Conservation (phyloP, 1,140 invertebrate species). For the Diorhabda carinulata region DNA sequence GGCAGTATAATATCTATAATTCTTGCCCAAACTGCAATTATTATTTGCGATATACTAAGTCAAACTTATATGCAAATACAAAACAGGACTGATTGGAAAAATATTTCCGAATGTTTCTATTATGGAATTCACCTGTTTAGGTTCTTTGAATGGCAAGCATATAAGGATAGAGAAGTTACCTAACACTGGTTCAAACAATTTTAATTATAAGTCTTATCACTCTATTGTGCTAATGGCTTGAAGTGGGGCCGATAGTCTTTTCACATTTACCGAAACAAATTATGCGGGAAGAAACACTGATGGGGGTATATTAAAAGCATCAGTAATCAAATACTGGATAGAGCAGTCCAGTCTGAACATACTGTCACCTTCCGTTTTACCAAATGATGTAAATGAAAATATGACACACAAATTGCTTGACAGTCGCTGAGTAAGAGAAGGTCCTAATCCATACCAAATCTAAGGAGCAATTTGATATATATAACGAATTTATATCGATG, state of each 20-base stretch:
- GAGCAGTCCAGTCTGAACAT: too few relatives aligned
- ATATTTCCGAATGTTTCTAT: slow-evolving; percentile 16
- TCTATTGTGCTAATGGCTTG: slow-evolving; percentile 37
- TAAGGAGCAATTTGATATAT: too few relatives aligned
- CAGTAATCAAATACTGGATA: too few relatives aligned
- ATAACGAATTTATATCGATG: too few relatives aligned
- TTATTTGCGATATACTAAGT: slow-evolving; percentile 21
- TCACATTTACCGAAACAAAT: slow-evolving; percentile 39
- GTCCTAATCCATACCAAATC: too few relatives aligned
- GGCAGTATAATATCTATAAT: slow-evolving; percentile 13
- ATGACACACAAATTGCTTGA: too few relatives aligned
- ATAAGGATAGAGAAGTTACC: slow-evolving; percentile 19
- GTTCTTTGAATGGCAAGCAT: slow-evolving; percentile 9
- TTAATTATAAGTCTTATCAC: slow-evolving; percentile 46
- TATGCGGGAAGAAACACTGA: too few relatives aligned
- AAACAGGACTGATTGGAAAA: neutral
- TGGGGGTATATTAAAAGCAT: too few relatives aligned
- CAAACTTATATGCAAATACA: neutral
- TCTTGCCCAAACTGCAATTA: neutral
- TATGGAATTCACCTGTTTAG: slow-evolving; percentile 7
- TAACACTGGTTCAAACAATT: slow-evolving; percentile 39
- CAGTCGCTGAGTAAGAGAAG: too few relatives aligned
- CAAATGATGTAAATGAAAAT: too few relatives aligned
- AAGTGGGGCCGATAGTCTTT: slow-evolving; percentile 44
- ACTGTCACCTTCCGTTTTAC: too few relatives aligned